Percentiles rank a stretch among this genome's conserved stretches.
Conservation (phyloP, 2,797 vertebrate genomes). For the Karalla daura region DNA sequence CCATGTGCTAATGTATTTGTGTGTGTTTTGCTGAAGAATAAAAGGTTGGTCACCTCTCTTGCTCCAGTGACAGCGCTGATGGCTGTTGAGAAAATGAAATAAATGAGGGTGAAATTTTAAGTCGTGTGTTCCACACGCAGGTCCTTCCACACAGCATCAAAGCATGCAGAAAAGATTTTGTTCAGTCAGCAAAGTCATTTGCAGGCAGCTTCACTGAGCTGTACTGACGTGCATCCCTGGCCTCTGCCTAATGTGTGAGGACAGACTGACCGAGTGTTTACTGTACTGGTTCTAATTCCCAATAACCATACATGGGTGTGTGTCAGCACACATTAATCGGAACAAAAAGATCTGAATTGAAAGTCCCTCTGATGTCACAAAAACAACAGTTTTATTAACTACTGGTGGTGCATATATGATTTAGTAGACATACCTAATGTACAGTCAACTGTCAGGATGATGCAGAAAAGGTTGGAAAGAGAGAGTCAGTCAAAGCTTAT, state of each 20-base stretch:
- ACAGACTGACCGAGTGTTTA: conserved; percentile 40
- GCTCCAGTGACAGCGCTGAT: conserved; percentile 20
- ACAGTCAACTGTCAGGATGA: neutral
- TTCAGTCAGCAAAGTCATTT: conserved; percentile 18
- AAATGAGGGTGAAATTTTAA: conserved; percentile 21
- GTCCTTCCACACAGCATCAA: conserved; percentile 20
- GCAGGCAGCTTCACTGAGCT: conserved; percentile 15
- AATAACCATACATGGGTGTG: conserved; percentile 28
- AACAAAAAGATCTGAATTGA: conserved; percentile 3
- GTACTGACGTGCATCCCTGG: conserved; percentile 16
- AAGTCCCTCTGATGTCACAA: neutral
- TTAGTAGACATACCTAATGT: no score
- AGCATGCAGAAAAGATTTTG: conserved; percentile 18
- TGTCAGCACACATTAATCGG: conserved; percentile 23
- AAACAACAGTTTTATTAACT: neutral
- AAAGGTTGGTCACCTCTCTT: neutral
- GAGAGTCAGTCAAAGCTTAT: no score
- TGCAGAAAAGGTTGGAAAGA: no score
- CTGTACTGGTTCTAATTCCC: conserved; percentile 52
- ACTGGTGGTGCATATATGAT: no score
- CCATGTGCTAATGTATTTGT: neutral
- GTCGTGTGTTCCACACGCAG: neutral
- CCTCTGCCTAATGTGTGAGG: conserved; percentile 38
- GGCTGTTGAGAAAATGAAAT: conserved; percentile 27
- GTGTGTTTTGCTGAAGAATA: neutral